These are phyloP conservation scores for Microcebus lehilahytsara DNA, from an alignment of 2,113 vertebrate genomes.

Conservation along the genomic window DNA sequence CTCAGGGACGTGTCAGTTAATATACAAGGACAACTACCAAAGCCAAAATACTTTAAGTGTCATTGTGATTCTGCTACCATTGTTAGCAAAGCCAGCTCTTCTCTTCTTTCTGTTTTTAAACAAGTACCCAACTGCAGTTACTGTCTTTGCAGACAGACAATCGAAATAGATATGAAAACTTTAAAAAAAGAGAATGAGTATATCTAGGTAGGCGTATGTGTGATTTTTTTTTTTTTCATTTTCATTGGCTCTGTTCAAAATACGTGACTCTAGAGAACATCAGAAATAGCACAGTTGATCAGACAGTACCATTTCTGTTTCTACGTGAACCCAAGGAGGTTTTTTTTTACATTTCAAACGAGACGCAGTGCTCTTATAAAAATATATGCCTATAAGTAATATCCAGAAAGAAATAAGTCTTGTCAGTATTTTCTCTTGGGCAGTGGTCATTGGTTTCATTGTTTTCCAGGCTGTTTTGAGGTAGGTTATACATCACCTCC, in stretches of 20 bases:
- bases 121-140: background rate
- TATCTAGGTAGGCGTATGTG: conserved; percentile 1
- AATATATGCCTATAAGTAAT: background rate
- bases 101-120: conserved; percentile 6
- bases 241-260: conserved; percentile 43
- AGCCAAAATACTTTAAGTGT: background rate
- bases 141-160: conserved; percentile 13
- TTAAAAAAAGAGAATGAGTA: conserved; percentile 26
- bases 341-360: conserved; percentile 8
- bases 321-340: background rate
- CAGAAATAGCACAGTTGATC: conserved; percentile 26
- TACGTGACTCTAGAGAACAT: background rate
- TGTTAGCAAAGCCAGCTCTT: background rate
- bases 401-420: background rate
- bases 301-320: background rate
- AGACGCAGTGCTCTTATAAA: background rate
- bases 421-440: background rate
- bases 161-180: conserved; percentile 29
- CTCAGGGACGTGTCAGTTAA: background rate
- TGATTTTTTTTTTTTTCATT: background rate
- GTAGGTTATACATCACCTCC: background rate
- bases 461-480: background rate
- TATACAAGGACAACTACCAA: background rate
- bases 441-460: background rate
- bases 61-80: background rate